Base-by-base conservation (phyloP, 2,113 vertebrate genomes). In the Seriola rivoliana region DNA sequence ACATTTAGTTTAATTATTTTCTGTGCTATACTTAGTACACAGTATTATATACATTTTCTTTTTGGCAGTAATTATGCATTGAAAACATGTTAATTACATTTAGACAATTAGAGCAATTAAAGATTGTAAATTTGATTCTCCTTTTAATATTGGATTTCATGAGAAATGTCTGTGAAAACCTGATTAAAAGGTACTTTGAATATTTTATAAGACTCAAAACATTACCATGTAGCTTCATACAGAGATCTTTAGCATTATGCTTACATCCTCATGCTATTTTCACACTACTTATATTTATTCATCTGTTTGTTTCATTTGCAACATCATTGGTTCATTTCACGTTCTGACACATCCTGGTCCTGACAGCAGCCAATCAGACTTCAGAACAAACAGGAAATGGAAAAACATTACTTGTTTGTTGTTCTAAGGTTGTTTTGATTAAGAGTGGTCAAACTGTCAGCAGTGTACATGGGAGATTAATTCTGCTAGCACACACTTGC, bases 351-450 rank as follows among this genome's bases (percentile, higher is more conserved):
- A 1, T 63, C 81, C 84, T 86, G 84, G 86, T 82, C 78, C 80
- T 12, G 63, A 19, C 89, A 80, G 80, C 87, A 86, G 83, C 87
- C 87, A 85, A 80, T 89, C 87, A 80, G 80, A 78, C 4, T 0
- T 50, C 66, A 74, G 68, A 75, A 55, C 71, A 42, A 57, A 64
- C 79, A 14, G 78, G 65, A 73, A 64, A 34, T n/a, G 0, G 65
- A 40, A 75, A 48, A 55, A 13, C 34, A 0, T 68, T 32, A 59
- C 17, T 17, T 72, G 70, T 50, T 0, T 29, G 71, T 54, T 40
- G 11, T 75, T 80, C 62, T 40, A 0, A 17, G 42, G 29, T 73
- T 2, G 11, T 29, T 77, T 81, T 34, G 62, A 46, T 63, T 21
- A 21, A 34, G 50, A 48, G 38, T 12, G 36, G n/a, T 66, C 58